Percentiles rank a stretch among this genome's conserved stretches.
Conservation (phyloP, 2,113 vertebrate genomes). For the Pseudorectes ferrugineus region DNA sequence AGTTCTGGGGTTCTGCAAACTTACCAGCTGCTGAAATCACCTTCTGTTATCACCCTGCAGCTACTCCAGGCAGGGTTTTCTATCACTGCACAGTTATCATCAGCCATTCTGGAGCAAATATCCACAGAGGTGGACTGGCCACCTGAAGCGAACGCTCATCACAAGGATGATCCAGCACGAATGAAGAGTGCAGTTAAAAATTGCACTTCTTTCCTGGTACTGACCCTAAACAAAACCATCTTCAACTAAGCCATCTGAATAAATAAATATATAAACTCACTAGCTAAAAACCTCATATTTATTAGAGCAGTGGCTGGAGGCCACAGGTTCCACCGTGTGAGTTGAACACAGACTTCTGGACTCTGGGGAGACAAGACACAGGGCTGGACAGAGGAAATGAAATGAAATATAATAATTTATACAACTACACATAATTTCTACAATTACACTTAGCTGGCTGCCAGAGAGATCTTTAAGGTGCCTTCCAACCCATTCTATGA, state of each 20-base stretch:
- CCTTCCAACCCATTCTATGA: neutral
- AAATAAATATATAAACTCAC: neutral
- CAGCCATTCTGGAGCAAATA: neutral
- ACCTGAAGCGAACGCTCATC: accelerated
- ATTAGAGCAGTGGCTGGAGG: neutral
- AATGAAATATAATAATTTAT: neutral
- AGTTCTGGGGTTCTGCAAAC: neutral
- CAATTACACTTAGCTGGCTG: neutral
- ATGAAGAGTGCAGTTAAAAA: neutral
- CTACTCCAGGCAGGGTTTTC: neutral
- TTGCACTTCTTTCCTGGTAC: neutral
- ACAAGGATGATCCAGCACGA: neutral
- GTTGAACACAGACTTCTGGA: neutral
- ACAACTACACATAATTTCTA: neutral
- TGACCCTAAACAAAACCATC: neutral
- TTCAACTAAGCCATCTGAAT: neutral
- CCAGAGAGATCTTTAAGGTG: neutral
- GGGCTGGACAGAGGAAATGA: neutral
- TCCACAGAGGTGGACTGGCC: neutral
- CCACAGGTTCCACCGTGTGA: neutral
- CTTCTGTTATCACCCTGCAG: neutral
- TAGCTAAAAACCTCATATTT: neutral
- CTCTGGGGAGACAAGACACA: neutral
- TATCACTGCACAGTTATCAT: neutral
- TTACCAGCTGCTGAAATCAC: neutral